A percentile compares a stretch with the other conserved stretches of the same genome.
phyloP scores from a whole-genome alignment of 2,797 vertebrate genomes.

The Zalophus californianus region DNA sequence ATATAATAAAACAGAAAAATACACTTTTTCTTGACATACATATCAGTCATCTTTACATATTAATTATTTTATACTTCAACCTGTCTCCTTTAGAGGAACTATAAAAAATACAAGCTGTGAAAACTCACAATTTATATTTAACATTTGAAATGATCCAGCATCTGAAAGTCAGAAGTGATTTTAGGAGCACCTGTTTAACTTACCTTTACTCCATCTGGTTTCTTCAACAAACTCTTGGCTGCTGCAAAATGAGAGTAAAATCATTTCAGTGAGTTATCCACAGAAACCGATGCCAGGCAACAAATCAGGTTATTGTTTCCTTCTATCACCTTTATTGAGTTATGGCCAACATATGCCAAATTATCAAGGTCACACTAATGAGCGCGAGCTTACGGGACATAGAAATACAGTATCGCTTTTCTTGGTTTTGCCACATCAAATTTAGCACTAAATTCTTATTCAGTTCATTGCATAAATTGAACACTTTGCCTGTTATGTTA shows the following conservation, averaged over 20 bases:
- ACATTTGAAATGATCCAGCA: not conserved
- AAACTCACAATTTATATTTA: not conserved
- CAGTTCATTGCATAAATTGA: constrained; percentile 6
- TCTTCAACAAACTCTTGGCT: constrained; percentile 99
- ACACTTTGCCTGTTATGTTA: not conserved
- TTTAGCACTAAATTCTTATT: not conserved
- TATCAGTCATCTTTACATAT: not conserved
- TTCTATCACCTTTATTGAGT: constrained; percentile 56
- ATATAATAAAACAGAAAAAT: not conserved
- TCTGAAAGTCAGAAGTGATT: constrained; percentile 21
- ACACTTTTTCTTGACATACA: not conserved
- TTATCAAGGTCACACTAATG: constrained; percentile 60
- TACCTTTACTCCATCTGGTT: constrained; percentile 98
- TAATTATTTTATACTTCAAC: not conserved
- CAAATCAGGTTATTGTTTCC: constrained; percentile 59
- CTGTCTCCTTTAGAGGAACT: not conserved
- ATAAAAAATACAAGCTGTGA: not conserved
- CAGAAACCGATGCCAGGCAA: not conserved
- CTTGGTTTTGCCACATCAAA: not conserved
- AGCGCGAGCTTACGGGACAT: constrained; percentile 50
- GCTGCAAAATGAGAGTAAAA: constrained; percentile 90
- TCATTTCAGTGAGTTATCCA: constrained; percentile 52
- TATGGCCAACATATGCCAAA: constrained; percentile 5
- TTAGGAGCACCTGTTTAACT: constrained; percentile 78
- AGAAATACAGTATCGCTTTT: constrained; percentile 63